These are phyloP conservation scores for Patagioenas fasciata DNA, from an alignment of 2,113 vertebrate genomes.

Conservation along the genomic window DNA sequence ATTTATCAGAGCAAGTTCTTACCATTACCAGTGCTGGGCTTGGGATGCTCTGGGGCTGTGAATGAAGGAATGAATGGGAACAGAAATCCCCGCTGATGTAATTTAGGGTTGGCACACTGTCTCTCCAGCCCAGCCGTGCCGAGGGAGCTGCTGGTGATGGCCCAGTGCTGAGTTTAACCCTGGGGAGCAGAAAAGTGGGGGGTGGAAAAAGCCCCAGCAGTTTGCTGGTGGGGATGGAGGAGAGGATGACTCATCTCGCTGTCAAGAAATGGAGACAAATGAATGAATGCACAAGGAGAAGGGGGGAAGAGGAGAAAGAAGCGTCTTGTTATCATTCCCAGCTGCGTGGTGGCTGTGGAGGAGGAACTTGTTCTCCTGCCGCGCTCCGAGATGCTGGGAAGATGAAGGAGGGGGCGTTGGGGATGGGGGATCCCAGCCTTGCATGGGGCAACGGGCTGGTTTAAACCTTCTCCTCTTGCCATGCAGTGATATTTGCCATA, in stretches of 20 bases:
- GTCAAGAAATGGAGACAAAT: background rate
- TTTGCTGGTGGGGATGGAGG: background rate
- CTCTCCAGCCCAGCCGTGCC: background rate
- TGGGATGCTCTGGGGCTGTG: background rate
- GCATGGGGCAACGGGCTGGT: rapidly evolving
- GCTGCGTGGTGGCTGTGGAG: background rate
- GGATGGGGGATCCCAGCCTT: background rate
- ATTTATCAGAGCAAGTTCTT: background rate
- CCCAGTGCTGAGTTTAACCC: background rate
- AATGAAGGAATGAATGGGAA: background rate
- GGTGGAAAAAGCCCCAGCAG: background rate
- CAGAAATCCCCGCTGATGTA: background rate
- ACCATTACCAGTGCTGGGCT: background rate
- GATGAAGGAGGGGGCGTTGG: background rate
- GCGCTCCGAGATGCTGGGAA: background rate
- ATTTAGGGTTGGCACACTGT: rapidly evolving
- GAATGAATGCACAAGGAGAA: slow-evolving; percentile 34
- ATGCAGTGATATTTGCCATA: rapidly evolving
- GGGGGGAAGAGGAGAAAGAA: slow-evolving; percentile 9
- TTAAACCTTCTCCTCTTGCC: background rate
- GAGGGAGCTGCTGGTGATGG: background rate
- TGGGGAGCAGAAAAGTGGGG: background rate
- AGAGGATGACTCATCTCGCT: slow-evolving; percentile 30
- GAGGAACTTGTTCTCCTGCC: background rate
- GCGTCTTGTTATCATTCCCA: background rate